phyloP scores from a whole-genome alignment of 2,113 vertebrate genomes.

The Chitala chitala region DNA sequence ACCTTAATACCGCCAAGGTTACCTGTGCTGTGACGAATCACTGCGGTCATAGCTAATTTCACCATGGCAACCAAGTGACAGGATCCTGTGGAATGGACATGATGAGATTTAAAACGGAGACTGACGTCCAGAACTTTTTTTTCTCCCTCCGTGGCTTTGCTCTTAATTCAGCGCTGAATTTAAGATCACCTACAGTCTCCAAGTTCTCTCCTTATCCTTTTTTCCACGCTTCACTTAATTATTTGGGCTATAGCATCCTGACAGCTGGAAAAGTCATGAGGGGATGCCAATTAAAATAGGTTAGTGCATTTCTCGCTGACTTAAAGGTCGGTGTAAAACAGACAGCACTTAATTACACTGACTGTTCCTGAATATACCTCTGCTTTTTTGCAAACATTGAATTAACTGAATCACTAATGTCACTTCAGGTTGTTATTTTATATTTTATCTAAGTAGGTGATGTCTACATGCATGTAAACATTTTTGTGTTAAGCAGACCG shows the following conservation, averaged over 20 bases:
- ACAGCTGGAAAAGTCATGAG: constrained; percentile 42
- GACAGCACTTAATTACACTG: constrained; percentile 51
- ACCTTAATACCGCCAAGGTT: background rate
- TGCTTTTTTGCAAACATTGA: too few species aligned
- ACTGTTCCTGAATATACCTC: too few species aligned
- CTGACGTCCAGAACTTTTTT: background rate
- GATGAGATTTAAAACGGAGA: background rate
- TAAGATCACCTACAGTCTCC: background rate
- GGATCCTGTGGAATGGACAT: too few species aligned
- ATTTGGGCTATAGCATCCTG: constrained; percentile 19
- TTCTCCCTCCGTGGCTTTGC: background rate
- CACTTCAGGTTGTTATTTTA: too few species aligned
- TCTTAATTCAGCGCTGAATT: background rate
- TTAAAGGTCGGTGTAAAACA: constrained; percentile 34
- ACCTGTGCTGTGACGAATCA: background rate
- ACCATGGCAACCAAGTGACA: background rate
- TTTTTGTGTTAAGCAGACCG: background rate
- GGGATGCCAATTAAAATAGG: constrained; percentile 46
- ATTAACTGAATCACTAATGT: too few species aligned
- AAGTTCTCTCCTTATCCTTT: background rate
- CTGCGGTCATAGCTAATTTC: background rate
- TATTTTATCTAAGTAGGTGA: too few species aligned
- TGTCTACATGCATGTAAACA: too few species aligned
- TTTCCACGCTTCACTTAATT: constrained; percentile 27
- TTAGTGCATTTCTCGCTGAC: constrained; percentile 36